Evolutionary conservation across 2,797 vertebrate species (phyloP), one percentile per base, ranked within the genome.

Genomic region (Poeciliopsis infans): DNA sequence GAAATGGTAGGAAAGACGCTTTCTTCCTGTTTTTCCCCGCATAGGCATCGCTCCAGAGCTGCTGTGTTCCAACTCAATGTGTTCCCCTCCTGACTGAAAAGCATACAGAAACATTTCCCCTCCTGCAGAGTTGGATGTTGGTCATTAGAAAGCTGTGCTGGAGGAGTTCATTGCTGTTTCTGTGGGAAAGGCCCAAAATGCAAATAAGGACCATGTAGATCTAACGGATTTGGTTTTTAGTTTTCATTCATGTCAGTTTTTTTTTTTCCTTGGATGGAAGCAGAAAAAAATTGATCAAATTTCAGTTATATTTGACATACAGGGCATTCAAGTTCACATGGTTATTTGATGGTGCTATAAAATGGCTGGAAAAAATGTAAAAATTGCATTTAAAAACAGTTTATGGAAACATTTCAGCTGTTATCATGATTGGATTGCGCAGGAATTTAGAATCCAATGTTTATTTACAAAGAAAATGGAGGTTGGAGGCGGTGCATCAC

Each of bases 11-110:
- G 25, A 55, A 55, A 79, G 82, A 81, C 66, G 76, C 72, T 81
- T 76, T 79, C 79, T 87, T 85, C 77, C 72, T 76, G 66, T 6
- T 64, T 64, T 81, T 87, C 79, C 83, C 74, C 23, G 25, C 76
- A 76, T 83, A 82, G 90, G 88, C 89, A 74, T 25, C 15, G 31
- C 59, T 64, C 59, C 31, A 64, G 20, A 64, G 59, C 59, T 64
- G 59, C 59, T 64, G 59, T 64, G 31, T 64, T 64, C 59, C 59
- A 64, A 64, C 59, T 18, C 31, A 1, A 1, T n/a, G 31, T n/a
- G 59, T 15, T 53, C 39, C 53, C 73, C 75, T 64, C 80, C 74
- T 82, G 66, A 85, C 87, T 82, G 83, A 90, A 87, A 86, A 83
- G 31, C 82, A 41, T 82, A 10, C 7, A 33, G 31, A 64, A 64